phyloP scores from a whole-genome alignment of 2,113 vertebrate genomes.

The Mesoclemmys tuberculata region DNA sequence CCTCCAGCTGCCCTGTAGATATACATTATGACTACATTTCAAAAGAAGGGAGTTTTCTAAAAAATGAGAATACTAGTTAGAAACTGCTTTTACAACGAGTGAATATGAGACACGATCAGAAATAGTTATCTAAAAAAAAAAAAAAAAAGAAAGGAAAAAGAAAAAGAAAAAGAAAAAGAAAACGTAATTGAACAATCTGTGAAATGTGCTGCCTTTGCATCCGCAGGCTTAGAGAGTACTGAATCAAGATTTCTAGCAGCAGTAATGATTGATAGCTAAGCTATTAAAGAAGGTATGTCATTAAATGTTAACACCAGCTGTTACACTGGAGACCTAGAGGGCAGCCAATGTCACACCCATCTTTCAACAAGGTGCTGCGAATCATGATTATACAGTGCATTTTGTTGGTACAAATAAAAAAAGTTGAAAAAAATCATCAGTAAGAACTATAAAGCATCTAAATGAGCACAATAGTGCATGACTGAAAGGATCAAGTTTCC shows the following conservation, averaged over 20 bases:
- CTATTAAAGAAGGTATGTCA: neutral
- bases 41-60: neutral
- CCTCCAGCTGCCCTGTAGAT: neutral
- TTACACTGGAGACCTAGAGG: neutral
- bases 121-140: neutral
- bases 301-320: neutral
- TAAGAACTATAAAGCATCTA: neutral
- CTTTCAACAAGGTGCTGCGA: neutral
- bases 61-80: neutral
- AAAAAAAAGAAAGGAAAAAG: neutral
- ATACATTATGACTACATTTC: neutral
- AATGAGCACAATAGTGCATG: neutral
- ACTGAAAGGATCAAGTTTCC: neutral
- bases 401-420: neutral
- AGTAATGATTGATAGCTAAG: neutral
- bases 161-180: neutral
- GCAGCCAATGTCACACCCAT: neutral
- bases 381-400: neutral
- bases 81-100: neutral
- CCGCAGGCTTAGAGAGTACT: neutral
- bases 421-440: accelerated
- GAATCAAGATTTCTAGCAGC: neutral
- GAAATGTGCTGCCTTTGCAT: neutral
- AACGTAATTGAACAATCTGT: neutral
- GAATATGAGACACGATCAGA: neutral